Conservation (phyloP, 1,140 invertebrate species). For the Lucilia cuprina region DNA sequence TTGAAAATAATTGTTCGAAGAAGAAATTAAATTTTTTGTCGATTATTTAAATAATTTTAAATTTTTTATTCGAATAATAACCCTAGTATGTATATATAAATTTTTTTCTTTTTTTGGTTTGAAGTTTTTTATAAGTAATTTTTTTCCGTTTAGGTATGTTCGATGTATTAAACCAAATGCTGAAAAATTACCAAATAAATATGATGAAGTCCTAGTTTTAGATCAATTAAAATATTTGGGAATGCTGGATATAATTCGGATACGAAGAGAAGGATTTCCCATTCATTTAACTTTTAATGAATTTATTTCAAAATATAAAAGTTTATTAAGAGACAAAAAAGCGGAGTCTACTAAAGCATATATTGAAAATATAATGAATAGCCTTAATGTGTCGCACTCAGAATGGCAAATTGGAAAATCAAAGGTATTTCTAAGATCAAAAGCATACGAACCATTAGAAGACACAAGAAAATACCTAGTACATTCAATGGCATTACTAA, state of each 20-base stretch:
- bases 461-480: conserved; percentile 76
- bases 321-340: conserved; percentile 49
- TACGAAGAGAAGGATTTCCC: conserved; percentile 91
- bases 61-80: too few species aligned
- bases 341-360: conserved; percentile 39
- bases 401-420: conserved; percentile 93
- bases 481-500: conserved; percentile 74
- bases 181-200: conserved; percentile 83
- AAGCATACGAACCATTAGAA: conserved; percentile 88
- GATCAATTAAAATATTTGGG: conserved; percentile 93
- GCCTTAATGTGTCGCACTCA: conserved; percentile 69
- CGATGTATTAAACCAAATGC: conserved; percentile 95
- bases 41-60: too few species aligned
- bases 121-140: too few species aligned
- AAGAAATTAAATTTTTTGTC: too few species aligned
- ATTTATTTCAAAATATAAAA: conserved; percentile 73
- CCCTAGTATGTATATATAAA: too few species aligned
- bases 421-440: conserved; percentile 87
- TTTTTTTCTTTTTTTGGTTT: too few species aligned
- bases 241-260: conserved; percentile 95
- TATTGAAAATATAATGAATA: conserved; percentile 65
- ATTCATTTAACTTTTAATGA: conserved; percentile 82
- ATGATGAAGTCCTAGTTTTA: conserved; percentile 83
- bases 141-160: conserved; percentile 74
- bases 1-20: too few species aligned